Evolutionary conservation across 2,888 invertebrate species (phyloP), one percentile per base, ranked within the genome.

Genomic region (Philonicus albiceps): DNA sequence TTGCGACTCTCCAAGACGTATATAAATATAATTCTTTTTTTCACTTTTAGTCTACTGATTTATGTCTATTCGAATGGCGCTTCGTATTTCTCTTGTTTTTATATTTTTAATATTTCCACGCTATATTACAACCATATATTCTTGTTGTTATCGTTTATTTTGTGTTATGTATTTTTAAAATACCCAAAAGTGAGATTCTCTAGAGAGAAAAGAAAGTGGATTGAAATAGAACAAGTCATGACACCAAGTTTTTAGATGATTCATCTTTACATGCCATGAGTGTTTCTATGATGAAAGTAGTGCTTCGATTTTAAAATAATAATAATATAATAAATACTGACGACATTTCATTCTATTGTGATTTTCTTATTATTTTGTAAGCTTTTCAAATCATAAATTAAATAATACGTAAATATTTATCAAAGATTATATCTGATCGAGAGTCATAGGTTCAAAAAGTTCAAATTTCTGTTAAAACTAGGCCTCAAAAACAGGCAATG

Each of bases 61-160:
- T 49, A 30, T 55, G n/a, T 55, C 40, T 53, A 55, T 31, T 34
- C 81, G 55, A 55, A 81, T 81, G 81, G 81, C 81, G 27, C n/a
- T 53, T 81, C 49, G 13, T 53, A 30, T 31, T 55, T 55, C 30
- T 76, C 22, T 40, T 34, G 34, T 30, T 37, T 34, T 74, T 74
- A 1, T 31, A 16, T 40, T 76, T 40, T 40, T 40, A 34, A 76
- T 76, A 76, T 76, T 76, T 64, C 64, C 64, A 64, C 64, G 64
- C 22, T 64, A 64, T 64, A 22, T 76, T 76, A 76, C 76, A 76
- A 76, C 76, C 76, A 76, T 76, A 76, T 40, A 22, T 76, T 76
- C 27, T 76, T 74, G 74, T 37, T 76, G 40, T 40, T 76, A 76
- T 43, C 27, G 76, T 76, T 76, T 76, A 37, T 22, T 76, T 76